Conservation (phyloP, 2,888 invertebrate genomes). For the Uloborus plumipes region DNA sequence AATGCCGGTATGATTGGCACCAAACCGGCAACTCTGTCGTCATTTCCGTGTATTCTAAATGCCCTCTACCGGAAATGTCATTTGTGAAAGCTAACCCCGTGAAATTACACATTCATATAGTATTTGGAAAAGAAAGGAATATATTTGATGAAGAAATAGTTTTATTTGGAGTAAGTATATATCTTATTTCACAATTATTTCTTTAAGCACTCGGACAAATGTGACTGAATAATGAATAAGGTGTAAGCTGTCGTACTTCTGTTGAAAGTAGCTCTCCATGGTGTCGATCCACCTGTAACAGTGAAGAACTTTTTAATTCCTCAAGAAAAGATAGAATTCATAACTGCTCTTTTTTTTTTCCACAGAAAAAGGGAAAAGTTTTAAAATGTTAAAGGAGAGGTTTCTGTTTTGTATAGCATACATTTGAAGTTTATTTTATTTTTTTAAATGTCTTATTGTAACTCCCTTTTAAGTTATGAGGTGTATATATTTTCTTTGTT, state of each 20-base stretch:
- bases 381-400: no score
- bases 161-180: slow-evolving; percentile 83
- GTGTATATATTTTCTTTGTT: no score
- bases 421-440: no score
- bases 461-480: no score
- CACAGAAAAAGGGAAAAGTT: no score
- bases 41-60: slow-evolving; percentile 91
- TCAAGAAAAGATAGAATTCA: no score
- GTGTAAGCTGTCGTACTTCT: neutral
- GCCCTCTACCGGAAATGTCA: slow-evolving; percentile 84
- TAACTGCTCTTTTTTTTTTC: no score
- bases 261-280: neutral
- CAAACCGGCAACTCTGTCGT: slow-evolving; percentile 89
- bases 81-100: slow-evolving; percentile 87
- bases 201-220: no score
- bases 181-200: neutral
- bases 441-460: no score
- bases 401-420: no score
- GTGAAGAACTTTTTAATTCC: no score
- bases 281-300: no score
- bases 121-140: slow-evolving; percentile 81
- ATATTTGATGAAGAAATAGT: slow-evolving; percentile 84
- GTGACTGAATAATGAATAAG: neutral
- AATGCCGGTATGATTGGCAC: slow-evolving; percentile 94
- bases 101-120: slow-evolving; percentile 80